Conservation (phyloP, 1,140 invertebrate genomes). For the Drosophila athabasca region DNA sequence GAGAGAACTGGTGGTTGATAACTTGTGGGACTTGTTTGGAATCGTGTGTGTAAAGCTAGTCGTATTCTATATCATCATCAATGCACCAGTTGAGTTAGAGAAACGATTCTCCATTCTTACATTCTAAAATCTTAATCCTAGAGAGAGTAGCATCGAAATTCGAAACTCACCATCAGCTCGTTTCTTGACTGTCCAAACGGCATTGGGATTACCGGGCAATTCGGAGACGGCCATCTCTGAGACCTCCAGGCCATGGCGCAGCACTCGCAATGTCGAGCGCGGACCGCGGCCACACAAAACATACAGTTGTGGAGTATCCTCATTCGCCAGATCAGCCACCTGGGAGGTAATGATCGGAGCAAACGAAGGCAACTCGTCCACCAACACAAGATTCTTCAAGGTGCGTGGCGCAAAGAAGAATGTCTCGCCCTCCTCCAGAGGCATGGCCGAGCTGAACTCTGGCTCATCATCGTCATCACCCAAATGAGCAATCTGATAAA, state of each 20-base stretch:
- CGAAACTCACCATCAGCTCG: conserved; percentile 89
- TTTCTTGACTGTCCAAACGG: conserved; percentile 99
- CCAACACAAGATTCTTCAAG: conserved; percentile 97
- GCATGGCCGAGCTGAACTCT: conserved; percentile 99
- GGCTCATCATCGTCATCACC: conserved; percentile 99
- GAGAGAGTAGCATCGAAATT: not conserved
- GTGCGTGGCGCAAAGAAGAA: conserved; percentile 99
- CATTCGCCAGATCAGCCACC: conserved; percentile 94
- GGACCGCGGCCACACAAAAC: conserved; percentile 97
- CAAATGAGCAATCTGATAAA: conserved; percentile 99
- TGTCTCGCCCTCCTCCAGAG: conserved; percentile 98
- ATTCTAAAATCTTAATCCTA: conserved; percentile 48
- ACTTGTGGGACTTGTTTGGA: conserved; percentile 74
- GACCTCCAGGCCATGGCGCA: conserved; percentile 98
- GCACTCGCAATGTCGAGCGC: conserved; percentile 94
- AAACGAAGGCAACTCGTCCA: conserved; percentile 99
- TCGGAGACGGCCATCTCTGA: conserved; percentile 99
- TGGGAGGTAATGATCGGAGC: conserved; percentile 94
- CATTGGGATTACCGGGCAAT: conserved; percentile 99
- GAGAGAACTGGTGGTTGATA: conserved; percentile 89
- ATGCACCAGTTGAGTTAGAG: conserved; percentile 76
- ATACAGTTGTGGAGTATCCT: conserved; percentile 99
- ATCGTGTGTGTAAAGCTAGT: conserved; percentile 58
- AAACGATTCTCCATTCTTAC: conserved; percentile 47
- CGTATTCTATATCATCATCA: conserved; percentile 71